Conservation (phyloP, 2,888 invertebrate genomes). For the Chrysodeixis includens region DNA sequence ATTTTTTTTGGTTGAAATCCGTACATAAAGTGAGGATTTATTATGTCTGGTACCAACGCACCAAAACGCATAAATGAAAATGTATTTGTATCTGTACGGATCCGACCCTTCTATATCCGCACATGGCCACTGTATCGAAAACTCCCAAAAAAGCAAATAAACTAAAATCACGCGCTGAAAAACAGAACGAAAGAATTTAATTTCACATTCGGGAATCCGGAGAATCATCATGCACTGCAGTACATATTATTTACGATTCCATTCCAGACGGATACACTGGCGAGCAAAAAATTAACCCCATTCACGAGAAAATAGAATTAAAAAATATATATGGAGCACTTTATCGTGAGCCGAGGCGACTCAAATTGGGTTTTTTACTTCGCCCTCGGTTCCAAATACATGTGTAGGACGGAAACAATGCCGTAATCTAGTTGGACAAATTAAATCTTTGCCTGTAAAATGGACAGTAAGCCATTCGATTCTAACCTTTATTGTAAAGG, state of each 20-base stretch:
- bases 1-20: too few relatives aligned
- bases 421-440: conserved; percentile 72
- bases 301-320: conserved; percentile 71
- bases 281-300: conserved; percentile 69
- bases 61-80: background rate
- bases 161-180: conserved; percentile 32
- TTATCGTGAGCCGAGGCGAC: conserved; percentile 55
- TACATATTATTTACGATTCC: conserved; percentile 48
- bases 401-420: conserved; percentile 72
- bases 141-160: conserved; percentile 28
- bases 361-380: conserved; percentile 74
- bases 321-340: conserved; percentile 62
- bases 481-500: background rate
- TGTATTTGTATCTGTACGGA: conserved; percentile 10
- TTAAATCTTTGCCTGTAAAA: conserved; percentile 66
- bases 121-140: conserved; percentile 12
- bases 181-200: conserved; percentile 43
- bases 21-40: too few relatives aligned
- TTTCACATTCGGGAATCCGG: conserved; percentile 28
- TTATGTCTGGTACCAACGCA: too few relatives aligned
- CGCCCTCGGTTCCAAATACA: conserved; percentile 59
- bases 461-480: conserved; percentile 24
- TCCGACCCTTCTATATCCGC: background rate
- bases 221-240: conserved; percentile 40
- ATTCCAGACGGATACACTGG: conserved; percentile 58